phyloP scores from a whole-genome alignment of 1,140 invertebrate genomes.

The Drosophila lowei region DNA sequence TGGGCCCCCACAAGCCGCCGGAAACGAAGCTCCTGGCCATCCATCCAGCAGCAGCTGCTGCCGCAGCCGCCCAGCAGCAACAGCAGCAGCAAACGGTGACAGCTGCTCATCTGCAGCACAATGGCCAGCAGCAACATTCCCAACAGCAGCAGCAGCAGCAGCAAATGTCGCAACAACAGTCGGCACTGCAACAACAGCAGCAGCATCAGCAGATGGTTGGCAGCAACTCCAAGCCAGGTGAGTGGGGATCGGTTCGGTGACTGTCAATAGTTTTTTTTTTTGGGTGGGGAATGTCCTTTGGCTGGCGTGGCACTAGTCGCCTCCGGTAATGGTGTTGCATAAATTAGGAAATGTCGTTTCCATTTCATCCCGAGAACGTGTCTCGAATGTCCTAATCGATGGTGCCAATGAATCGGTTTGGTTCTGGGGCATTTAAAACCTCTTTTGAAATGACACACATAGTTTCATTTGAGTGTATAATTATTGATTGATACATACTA shows the following conservation, averaged over 20 bases:
- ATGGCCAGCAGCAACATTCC: conserved; percentile 75
- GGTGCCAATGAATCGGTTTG: no score
- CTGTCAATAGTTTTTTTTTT: conserved; percentile 13
- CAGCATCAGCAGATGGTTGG: conserved; percentile 62
- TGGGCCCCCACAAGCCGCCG: conserved; percentile 83
- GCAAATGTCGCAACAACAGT: conserved; percentile 46
- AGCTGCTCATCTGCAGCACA: conserved; percentile 74
- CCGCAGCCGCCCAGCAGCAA: conserved; percentile 66
- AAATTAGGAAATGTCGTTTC: conserved; percentile 39
- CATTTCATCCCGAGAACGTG: conserved; percentile 34
- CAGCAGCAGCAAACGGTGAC: conserved; percentile 63
- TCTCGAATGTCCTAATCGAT: conserved; percentile 9
- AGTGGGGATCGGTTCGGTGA: conserved; percentile 28
- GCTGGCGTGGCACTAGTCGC: conserved; percentile 6
- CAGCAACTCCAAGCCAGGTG: conserved; percentile 78
- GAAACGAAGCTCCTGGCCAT: conserved; percentile 83
- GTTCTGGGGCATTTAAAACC: no score
- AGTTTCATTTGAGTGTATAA: no score
- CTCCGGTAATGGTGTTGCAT: conserved; percentile 41
- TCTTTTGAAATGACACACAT: no score
- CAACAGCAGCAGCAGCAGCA: conserved; percentile 68
- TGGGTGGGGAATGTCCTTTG: conserved; percentile 29
- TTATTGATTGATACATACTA: no score
- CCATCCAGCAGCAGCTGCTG: conserved; percentile 76
- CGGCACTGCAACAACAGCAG: conserved; percentile 46